Evolutionary conservation across 1,140 invertebrate species (phyloP).

Genomic region (silkworm (Bombyx mori)): ASM3026992v2 NC_085126.1:292501-293000

Average conservation of each 20-base stretch:
- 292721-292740: conserved; percentile 75
- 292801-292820: conserved; percentile 82
- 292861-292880: conserved; percentile 2
- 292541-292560: conserved; percentile 42
- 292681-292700: conserved; percentile 68
- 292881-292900: background rate
- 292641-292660: conserved; percentile 47
- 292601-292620: conserved; percentile 51
- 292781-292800: conserved; percentile 78
- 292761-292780: conserved; percentile 73
- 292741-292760: conserved; percentile 61
- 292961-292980: no score
- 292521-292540: conserved; percentile 40
- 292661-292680: conserved; percentile 53
- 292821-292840: conserved; percentile 74
- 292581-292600: conserved; percentile 60
- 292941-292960: no score
- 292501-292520: conserved; percentile 61
- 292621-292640: conserved; percentile 40
- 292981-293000: no score
- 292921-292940: no score
- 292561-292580: conserved; percentile 32
- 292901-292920: background rate
- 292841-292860: conserved; percentile 45
- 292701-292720: conserved; percentile 53